Conservation (phyloP, 2,888 invertebrate genomes). For the Erannis defoliaria region DNA sequence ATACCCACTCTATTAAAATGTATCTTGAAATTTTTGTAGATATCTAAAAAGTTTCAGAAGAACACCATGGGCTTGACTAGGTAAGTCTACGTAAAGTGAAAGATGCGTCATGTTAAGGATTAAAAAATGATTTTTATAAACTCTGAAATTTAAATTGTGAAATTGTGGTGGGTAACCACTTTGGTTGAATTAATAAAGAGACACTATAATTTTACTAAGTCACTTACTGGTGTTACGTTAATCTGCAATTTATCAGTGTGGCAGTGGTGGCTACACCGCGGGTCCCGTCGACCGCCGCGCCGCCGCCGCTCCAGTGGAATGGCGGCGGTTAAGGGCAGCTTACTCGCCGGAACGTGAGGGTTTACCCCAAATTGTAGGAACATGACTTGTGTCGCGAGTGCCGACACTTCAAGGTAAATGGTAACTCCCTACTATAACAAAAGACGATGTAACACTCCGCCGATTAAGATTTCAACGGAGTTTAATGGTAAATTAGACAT, state of each 20-base stretch:
- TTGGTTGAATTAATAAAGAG: too few species aligned
- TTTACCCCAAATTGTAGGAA: slow-evolving; percentile 69
- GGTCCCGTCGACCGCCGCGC: slow-evolving; percentile 35
- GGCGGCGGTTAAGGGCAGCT: slow-evolving; percentile 69
- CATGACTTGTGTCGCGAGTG: slow-evolving; percentile 70
- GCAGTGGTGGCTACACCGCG: background rate
- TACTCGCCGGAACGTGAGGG: slow-evolving; percentile 71
- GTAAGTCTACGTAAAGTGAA: too few species aligned
- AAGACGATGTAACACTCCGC: slow-evolving; percentile 28
- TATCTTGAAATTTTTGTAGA: too few species aligned
- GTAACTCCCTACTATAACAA: slow-evolving; percentile 61
- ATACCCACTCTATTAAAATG: too few species aligned
- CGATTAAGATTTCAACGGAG: slow-evolving; percentile 16
- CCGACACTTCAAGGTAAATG: slow-evolving; percentile 52
- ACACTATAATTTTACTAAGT: too few species aligned
- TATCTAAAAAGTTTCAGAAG: too few species aligned
- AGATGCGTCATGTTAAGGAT: too few species aligned
- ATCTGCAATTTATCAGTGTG: background rate
- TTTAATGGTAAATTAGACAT: slow-evolving; percentile 3
- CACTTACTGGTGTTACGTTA: too few species aligned
- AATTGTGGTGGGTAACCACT: too few species aligned
- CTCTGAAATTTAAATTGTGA: too few species aligned
- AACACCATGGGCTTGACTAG: too few species aligned
- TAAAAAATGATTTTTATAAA: too few species aligned
- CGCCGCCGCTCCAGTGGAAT: slow-evolving; percentile 21